These are phyloP conservation scores for Donacobius atricapilla DNA, from an alignment of 2,113 vertebrate genomes.

Conservation along the genomic window DNA sequence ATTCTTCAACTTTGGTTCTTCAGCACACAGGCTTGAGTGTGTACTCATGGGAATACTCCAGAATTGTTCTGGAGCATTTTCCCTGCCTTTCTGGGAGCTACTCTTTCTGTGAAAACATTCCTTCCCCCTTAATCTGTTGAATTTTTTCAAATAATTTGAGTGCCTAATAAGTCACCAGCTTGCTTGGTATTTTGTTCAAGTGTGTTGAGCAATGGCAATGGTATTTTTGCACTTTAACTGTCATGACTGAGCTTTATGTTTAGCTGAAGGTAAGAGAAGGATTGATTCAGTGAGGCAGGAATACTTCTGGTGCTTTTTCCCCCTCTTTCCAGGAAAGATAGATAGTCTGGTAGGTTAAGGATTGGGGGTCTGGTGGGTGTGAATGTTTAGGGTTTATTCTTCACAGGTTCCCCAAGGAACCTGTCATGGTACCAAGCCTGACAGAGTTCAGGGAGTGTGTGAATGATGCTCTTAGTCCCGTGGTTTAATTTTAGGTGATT, in stretches of 20 bases:
- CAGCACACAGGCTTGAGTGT: neutral
- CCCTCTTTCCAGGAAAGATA: neutral
- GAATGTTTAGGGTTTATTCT: neutral
- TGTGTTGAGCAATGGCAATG: neutral
- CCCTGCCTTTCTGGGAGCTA: neutral
- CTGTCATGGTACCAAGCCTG: neutral
- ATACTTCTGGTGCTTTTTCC: neutral
- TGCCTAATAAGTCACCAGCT: neutral
- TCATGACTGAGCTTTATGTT: neutral
- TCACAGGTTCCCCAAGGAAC: neutral
- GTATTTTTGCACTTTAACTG: neutral
- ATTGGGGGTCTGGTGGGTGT: neutral
- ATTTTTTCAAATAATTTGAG: neutral
- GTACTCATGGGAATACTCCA: neutral
- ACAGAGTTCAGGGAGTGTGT: neutral
- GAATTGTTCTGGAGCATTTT: neutral
- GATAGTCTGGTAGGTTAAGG: neutral
- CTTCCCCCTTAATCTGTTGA: neutral
- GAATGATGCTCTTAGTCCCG: neutral
- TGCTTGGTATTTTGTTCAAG: neutral
- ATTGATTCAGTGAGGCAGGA: neutral
- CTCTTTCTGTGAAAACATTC: neutral
- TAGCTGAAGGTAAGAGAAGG: neutral
- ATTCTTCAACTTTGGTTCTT: neutral
- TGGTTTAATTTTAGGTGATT: neutral